Evolutionary conservation across 1,140 invertebrate species (phyloP), one percentile per base, ranked within the genome.

Genomic region (Brachionus plicatilis): DNA sequence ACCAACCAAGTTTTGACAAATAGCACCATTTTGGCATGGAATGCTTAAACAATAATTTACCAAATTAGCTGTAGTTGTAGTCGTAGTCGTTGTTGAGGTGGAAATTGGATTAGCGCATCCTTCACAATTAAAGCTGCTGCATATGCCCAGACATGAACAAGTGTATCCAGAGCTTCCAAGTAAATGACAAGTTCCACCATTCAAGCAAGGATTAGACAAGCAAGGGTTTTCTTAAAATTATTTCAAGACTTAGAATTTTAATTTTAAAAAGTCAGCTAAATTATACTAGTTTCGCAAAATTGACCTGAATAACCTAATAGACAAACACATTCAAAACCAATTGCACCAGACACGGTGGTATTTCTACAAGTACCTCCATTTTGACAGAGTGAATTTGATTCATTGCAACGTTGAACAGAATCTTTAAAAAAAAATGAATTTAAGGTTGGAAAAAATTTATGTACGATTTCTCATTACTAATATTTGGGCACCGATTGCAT

Each of bases 11-110:
- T 17, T 43, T 27, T 43, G n/a, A 11, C 86, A 87, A 6, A 3
- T 78, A 12, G 85, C 86, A 17, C 75, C 70, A 83, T 86, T 86
- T 17, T 17, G 17, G 60, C 86, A 87, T 29, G 80, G 80, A 29
- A 29, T 68, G 12, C 37, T 68, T 8, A 6, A 14, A 83, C 80
- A 83, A 14, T 17, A 83, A 66, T 83, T 68, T 41, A 84, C 70
- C 1, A 29, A 5, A 47, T 1, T 11, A 14, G 45, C 11, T 14
- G 45, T 14, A 12, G 70, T 43, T 43, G 70, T 75, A 43, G 41
- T n/a, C n/a, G 14, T 47, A 43, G 41, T n/a, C n/a, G 14, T 75
- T 45, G 41, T 45, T 14, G 70, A 47, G 41, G 2, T 43, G 1
- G 33, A 29, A 12, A 33, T 33, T 12, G 8, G 65, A 29, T 29